Base-by-base conservation (phyloP, 2,888 invertebrate species). In the Terebella lapidaria region DNA sequence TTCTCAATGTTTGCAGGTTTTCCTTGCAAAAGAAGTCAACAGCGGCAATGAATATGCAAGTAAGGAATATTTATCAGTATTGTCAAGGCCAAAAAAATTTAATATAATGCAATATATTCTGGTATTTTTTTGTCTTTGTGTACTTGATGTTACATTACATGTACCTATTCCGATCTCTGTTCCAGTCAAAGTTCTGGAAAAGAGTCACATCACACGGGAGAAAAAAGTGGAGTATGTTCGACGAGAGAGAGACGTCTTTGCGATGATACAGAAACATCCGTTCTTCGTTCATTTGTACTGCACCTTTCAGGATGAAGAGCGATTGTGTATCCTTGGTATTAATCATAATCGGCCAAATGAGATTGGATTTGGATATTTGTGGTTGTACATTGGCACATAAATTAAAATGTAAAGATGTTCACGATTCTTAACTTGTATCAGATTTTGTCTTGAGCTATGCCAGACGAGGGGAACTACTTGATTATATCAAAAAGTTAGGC, bases 101-200 rank as follows among this genome's bases (percentile, higher is more conserved):
- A n/a, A n/a, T n/a, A n/a, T n/a, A n/a, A n/a, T n/a, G n/a, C n/a
- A n/a, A n/a, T n/a, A n/a, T n/a, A n/a, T n/a, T n/a, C n/a, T n/a
- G n/a, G n/a, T n/a, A n/a, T n/a, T n/a, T n/a, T n/a, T n/a, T n/a
- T n/a, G n/a, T n/a, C n/a, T n/a, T n/a, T n/a, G n/a, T n/a, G n/a
- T n/a, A n/a, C n/a, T n/a, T n/a, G n/a, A n/a, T n/a, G n/a, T n/a
- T n/a, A n/a, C n/a, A n/a, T n/a, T n/a, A n/a, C n/a, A n/a, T n/a
- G n/a, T n/a, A n/a, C n/a, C n/a, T n/a, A n/a, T n/a, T n/a, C n/a
- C n/a, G n/a, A n/a, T 49, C 15, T 49, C 5, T 49, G 10, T 24
- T 20, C 10, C 86, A 91, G 92, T 97, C 78, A 99, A 99, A 87
- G 94, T 96, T n/a, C 90, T 95, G 81, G 92, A 94, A 76, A 99